Base-by-base conservation (phyloP, 2,888 invertebrate species). In the Pteria penguin region DNA sequence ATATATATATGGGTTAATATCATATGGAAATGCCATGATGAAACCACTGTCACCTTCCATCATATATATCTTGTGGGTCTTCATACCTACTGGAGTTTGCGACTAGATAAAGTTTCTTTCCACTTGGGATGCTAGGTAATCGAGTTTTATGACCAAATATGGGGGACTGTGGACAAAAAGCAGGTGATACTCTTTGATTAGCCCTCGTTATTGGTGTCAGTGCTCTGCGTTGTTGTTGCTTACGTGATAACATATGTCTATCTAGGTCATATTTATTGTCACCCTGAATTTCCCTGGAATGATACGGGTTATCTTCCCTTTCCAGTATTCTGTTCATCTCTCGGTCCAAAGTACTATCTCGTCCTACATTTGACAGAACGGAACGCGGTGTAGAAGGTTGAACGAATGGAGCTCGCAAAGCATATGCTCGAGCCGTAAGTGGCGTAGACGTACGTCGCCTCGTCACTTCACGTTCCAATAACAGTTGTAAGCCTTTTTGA, bases 41-140 rank as follows among this genome's bases (percentile, higher is more conserved):
- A n/a, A n/a, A n/a, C n/a, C n/a, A n/a, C n/a, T n/a, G n/a, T n/a
- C n/a, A n/a, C n/a, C n/a, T n/a, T n/a, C n/a, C n/a, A n/a, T n/a
- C n/a, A n/a, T n/a, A n/a, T n/a, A n/a, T n/a, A n/a, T n/a, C n/a
- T n/a, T n/a, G n/a, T n/a, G n/a, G 45, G 18, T 45, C 45, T 8
- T 45, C 45, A 18, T 45, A 45, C 18, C 45, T 45, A 45, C 18
- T 45, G 18, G 45, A 18, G 18, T 45, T 45, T 27, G 57, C 52
- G 11, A 85, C 82, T n/a, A 83, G 67, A 72, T 79, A 83, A 1
- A 84, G 72, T 63, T 84, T 83, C 70, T 84, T 83, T 11, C 86
- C 87, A 75, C 84, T 86, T 5, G 86, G 85, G 54, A 87, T 87
- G 75, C 86, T 86, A 67, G 87, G 87, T 67, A 87, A 72, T 65